Evolutionary conservation across 2,888 invertebrate genomes (phyloP).

Genomic region (Apomyelois bistriatella): DNA sequence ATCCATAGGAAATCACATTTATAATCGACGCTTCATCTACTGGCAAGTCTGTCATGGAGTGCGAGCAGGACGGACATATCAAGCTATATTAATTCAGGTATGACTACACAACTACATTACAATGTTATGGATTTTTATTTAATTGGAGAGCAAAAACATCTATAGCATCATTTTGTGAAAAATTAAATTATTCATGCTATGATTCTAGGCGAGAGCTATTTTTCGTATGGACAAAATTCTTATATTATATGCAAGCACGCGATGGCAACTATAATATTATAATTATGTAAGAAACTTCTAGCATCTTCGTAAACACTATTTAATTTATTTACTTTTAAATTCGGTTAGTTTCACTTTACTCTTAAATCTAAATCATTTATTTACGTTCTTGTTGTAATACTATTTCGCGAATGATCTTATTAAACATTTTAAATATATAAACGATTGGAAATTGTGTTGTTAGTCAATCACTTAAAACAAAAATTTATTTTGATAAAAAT

Average conservation of each 20-base stretch:
- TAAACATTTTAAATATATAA: not conserved
- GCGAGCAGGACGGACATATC: conserved; percentile 3
- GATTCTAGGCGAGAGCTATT: too few relatives aligned
- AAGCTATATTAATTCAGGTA: not conserved
- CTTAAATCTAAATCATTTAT: not conserved
- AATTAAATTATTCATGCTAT: too few relatives aligned
- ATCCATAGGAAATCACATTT: not conserved
- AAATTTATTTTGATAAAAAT: not conserved
- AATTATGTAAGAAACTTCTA: too few relatives aligned
- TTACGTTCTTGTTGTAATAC: not conserved
- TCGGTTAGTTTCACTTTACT: not conserved
- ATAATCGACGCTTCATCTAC: not conserved
- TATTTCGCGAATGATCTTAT: too few relatives aligned
- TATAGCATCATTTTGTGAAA: not conserved
- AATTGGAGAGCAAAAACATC: not conserved
- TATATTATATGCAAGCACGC: not conserved
- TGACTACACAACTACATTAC: not conserved
- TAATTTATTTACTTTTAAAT: not conserved
- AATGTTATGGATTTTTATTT: not conserved
- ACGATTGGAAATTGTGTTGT: not conserved
- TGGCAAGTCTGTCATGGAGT: conserved; percentile 1
- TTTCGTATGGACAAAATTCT: too few relatives aligned
- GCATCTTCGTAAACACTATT: not conserved
- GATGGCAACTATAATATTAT: not conserved
- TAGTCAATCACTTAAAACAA: not conserved